phyloP scores from a whole-genome alignment of 92 coral and sea anemone species.

The Parazoanthus atlanticus region DNA sequence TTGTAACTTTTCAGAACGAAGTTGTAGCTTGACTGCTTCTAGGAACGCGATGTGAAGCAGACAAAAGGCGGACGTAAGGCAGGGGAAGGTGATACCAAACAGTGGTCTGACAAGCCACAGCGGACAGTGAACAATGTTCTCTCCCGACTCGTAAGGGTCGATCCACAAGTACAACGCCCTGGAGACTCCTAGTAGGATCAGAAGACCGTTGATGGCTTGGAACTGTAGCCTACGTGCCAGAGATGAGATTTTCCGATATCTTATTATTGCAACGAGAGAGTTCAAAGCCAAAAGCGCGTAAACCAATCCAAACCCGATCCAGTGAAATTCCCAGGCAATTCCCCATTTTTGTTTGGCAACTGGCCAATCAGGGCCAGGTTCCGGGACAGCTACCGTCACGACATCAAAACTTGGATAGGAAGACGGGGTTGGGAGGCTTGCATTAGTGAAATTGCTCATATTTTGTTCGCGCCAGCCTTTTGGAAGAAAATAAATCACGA shows the following conservation, averaged over 20 bases:
- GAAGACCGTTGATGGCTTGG: conserved; percentile 72
- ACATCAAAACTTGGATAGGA: not conserved
- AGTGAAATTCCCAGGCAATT: conserved; percentile 76
- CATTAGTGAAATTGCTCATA: not conserved
- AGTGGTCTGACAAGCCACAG: conserved; percentile 71
- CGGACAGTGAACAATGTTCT: conserved; percentile 60
- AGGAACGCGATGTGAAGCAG: conserved; percentile 86
- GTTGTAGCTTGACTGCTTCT: conserved; percentile 72
- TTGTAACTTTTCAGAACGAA: conserved; percentile 57
- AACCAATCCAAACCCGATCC: conserved; percentile 76
- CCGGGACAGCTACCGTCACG: conserved; percentile 55
- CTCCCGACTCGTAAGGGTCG: conserved; percentile 80
- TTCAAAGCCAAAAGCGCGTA: conserved; percentile 68
- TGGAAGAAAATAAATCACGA: no score
- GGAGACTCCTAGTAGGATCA: conserved; percentile 68
- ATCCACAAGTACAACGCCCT: conserved; percentile 73
- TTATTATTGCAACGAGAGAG: conserved; percentile 60
- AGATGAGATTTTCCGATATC: conserved; percentile 33
- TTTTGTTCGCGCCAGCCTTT: not conserved
- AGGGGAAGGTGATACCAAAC: conserved; percentile 90
- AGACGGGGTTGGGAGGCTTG: not conserved
- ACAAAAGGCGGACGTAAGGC: conserved; percentile 85
- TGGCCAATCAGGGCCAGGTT: conserved; percentile 90
- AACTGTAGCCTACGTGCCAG: conserved; percentile 66
- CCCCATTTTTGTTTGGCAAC: conserved; percentile 80